These are phyloP conservation scores for Zaprionus ornatus DNA, from an alignment of 1,140 invertebrate genomes.

Conservation along the genomic window DNA sequence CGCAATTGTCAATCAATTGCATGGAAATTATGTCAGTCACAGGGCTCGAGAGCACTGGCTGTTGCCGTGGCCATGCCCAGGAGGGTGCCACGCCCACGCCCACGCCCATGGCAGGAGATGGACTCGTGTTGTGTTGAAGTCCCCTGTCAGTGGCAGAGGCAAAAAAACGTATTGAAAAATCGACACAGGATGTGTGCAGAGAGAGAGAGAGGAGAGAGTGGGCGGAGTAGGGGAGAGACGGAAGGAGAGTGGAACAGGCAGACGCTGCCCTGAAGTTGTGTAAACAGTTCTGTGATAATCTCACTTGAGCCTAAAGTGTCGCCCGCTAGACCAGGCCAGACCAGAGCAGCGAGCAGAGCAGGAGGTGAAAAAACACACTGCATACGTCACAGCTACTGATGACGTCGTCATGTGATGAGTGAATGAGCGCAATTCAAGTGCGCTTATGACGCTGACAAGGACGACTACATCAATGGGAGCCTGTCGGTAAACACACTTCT, in stretches of 20 bases:
- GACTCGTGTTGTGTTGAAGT: conserved; percentile 38
- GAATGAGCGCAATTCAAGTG: conserved; percentile 49
- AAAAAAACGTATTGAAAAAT: conserved; percentile 58
- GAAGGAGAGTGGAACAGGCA: neutral
- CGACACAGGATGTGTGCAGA: conserved; percentile 33
- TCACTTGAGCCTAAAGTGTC: conserved; percentile 60
- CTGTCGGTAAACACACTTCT: conserved; percentile 1
- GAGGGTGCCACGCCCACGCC: neutral
- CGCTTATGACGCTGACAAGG: conserved; percentile 33
- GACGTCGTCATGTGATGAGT: conserved; percentile 66
- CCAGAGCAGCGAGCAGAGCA: neutral
- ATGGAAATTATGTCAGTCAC: conserved; percentile 74
- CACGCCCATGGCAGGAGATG: neutral
- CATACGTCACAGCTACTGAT: conserved; percentile 45
- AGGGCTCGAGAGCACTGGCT: neutral
- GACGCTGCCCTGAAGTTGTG: conserved; percentile 43
- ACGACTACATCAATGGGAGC: conserved; percentile 17
- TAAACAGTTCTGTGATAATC: conserved; percentile 79
- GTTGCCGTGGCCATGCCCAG: neutral
- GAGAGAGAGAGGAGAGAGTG: neutral
- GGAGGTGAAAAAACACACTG: conserved; percentile 5
- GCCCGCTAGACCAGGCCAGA: conserved; percentile 13
- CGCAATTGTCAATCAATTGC: conserved; percentile 81
- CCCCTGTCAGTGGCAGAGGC: conserved; percentile 64
- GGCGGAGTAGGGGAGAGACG: conserved; percentile 18